A percentile compares a stretch with the other conserved stretches of the same genome.
Evolutionary conservation across 2,797 vertebrate genomes (phyloP).

Genomic region (Pseudochirops corinnae): DNA sequence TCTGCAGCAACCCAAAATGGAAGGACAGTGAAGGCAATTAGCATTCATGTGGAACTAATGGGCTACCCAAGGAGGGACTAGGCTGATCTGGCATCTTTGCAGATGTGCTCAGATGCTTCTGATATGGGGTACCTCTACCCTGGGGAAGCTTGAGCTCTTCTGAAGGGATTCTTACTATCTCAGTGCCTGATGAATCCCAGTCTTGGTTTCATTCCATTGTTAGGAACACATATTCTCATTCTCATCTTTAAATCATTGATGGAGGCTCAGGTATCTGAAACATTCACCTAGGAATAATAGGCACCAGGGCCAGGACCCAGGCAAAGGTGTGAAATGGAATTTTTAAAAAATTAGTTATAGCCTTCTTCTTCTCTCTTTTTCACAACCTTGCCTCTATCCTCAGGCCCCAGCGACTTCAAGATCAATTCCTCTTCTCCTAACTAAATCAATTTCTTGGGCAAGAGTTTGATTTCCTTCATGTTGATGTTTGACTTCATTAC

Average conservation of each 20-base stretch:
- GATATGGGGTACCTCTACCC: neutral
- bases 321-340: neutral
- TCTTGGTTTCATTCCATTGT: neutral
- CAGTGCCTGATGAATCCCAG: neutral
- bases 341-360: neutral
- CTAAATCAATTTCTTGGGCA: neutral
- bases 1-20: conserved; percentile 24
- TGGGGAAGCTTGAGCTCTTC: neutral
- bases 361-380: neutral
- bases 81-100: rapidly evolving
- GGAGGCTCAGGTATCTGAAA: neutral
- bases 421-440: neutral
- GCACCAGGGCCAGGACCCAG: neutral
- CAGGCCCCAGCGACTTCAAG: neutral
- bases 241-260: neutral
- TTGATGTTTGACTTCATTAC: neutral
- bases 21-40: conserved; percentile 40
- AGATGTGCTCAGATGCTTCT: rapidly evolving
- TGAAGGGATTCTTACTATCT: neutral
- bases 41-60: conserved; percentile 50
- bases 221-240: neutral
- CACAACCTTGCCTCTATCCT: neutral
- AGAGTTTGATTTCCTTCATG: neutral
- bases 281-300: neutral
- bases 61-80: conserved; percentile 50